A percentile compares a stretch with the other conserved stretches of the same genome.
phyloP scores from a whole-genome alignment of 2,888 invertebrate genomes.

The Nephrotoma appendiculata region DNA sequence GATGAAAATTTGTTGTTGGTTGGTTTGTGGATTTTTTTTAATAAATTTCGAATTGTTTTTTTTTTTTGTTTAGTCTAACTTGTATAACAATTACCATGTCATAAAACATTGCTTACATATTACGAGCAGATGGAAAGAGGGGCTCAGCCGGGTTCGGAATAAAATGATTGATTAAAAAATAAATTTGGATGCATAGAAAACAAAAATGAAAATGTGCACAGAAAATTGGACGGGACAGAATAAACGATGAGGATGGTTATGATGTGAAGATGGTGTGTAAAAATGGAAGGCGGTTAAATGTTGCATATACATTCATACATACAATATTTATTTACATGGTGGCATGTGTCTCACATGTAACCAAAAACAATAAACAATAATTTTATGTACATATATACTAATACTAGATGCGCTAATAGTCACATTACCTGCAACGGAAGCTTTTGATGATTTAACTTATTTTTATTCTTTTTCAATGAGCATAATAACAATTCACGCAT shows the following conservation, averaged over 20 bases:
- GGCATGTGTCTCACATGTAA: neutral
- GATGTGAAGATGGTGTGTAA: neutral
- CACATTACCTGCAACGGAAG: slow-evolving; percentile 27
- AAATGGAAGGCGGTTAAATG: neutral
- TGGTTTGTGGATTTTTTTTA: neutral
- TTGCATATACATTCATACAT: neutral
- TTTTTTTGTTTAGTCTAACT: neutral
- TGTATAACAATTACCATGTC: neutral
- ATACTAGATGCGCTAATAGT: neutral
- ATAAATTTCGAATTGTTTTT: neutral
- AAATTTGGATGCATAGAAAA: neutral
- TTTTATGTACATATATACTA: neutral
- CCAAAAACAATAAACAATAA: neutral
- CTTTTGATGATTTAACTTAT: slow-evolving; percentile 30
- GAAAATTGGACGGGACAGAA: neutral
- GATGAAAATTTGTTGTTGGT: slow-evolving; percentile 8
- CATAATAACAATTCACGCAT: slow-evolving; percentile 69
- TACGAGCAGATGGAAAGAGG: too few species aligned
- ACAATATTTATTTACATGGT: neutral
- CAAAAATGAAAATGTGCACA: neutral
- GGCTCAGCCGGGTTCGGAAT: neutral
- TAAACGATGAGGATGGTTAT: neutral
- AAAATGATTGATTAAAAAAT: neutral
- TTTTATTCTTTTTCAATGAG: slow-evolving; percentile 32
- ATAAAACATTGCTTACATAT: neutral